phyloP scores from a whole-genome alignment of 2,888 invertebrate genomes.

The Polymixis flavicincta region DNA sequence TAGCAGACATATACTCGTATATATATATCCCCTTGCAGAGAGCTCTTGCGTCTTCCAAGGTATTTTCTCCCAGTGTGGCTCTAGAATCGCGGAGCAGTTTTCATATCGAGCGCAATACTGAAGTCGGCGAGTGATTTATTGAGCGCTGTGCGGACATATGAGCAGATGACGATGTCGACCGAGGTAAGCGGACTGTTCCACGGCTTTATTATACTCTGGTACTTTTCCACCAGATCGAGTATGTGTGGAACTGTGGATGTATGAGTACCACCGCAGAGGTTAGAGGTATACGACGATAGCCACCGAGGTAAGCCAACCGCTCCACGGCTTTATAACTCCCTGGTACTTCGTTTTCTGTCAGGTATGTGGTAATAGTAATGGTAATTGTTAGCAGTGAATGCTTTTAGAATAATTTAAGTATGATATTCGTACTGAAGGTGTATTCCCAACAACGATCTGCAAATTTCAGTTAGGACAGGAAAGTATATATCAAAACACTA shows the following conservation, averaged over 20 bases:
- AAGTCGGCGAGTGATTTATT: conserved; percentile 80
- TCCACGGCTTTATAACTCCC: conserved; percentile 52
- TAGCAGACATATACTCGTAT: not conserved
- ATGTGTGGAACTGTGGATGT: conserved; percentile 67
- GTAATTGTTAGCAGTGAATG: not conserved
- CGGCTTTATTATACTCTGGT: conserved; percentile 55
- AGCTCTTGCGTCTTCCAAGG: not conserved
- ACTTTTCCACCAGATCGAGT: conserved; percentile 24
- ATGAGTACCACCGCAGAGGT: conserved; percentile 49
- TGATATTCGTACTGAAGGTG: too few species aligned
- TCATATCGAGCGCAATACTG: conserved; percentile 78
- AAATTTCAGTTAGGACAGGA: not conserved
- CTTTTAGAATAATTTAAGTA: too few species aligned
- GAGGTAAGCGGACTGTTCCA: conserved; percentile 54
- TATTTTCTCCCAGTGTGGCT: conserved; percentile 64
- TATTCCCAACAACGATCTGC: too few species aligned
- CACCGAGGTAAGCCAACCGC: conserved; percentile 30
- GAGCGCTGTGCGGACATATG: conserved; percentile 75
- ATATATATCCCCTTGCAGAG: too few species aligned
- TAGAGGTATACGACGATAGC: conserved; percentile 22
- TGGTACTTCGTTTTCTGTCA: conserved; percentile 21
- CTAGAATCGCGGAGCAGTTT: conserved; percentile 75
- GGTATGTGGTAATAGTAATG: not conserved
- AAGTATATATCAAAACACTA: not conserved
- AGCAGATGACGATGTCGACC: conserved; percentile 60